These are phyloP conservation scores for Andricus curvator DNA, from an alignment of 2,888 invertebrate species.

Conservation along the genomic window DNA sequence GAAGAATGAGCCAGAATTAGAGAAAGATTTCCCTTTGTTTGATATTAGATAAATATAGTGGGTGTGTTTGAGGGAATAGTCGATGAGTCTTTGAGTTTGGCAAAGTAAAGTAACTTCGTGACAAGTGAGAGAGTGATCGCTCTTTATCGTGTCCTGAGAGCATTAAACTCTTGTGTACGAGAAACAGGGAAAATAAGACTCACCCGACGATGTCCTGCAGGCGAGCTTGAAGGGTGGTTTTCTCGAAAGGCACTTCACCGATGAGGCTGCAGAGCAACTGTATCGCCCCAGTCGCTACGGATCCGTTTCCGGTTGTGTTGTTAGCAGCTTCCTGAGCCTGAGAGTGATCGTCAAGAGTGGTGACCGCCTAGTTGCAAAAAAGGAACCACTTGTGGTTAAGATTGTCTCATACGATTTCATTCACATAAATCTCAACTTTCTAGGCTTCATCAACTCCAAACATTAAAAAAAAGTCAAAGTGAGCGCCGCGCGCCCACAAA, in stretches of 20 bases:
- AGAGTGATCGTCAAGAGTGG: conserved; percentile 69
- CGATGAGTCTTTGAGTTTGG: not conserved
- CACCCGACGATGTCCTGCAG: conserved; percentile 82
- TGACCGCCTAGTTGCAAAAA: conserved; percentile 62
- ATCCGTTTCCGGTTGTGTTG: conserved; percentile 73
- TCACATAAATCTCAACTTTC: not conserved
- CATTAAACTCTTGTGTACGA: conserved; percentile 31
- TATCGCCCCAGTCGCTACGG: conserved; percentile 79
- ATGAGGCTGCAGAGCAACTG: conserved; percentile 80
- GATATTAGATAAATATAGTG: not conserved
- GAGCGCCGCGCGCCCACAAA: too few species aligned
- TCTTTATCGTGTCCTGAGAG: conserved; percentile 37
- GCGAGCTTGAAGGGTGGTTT: conserved; percentile 75
- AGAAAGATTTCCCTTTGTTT: not conserved
- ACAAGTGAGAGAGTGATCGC: conserved; percentile 28
- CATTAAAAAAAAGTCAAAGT: not conserved
- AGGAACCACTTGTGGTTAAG: conserved; percentile 16
- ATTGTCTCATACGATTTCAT: conserved; percentile 19
- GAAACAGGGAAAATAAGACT: conserved; percentile 64
- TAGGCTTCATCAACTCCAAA: not conserved
- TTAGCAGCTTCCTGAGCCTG: conserved; percentile 70
- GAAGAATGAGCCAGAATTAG: not conserved
- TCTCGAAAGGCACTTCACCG: conserved; percentile 78
- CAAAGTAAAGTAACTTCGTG: not conserved
- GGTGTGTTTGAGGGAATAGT: not conserved